Conservation (phyloP, 1,140 invertebrate species). For the Agraylea sexmaculata region DNA sequence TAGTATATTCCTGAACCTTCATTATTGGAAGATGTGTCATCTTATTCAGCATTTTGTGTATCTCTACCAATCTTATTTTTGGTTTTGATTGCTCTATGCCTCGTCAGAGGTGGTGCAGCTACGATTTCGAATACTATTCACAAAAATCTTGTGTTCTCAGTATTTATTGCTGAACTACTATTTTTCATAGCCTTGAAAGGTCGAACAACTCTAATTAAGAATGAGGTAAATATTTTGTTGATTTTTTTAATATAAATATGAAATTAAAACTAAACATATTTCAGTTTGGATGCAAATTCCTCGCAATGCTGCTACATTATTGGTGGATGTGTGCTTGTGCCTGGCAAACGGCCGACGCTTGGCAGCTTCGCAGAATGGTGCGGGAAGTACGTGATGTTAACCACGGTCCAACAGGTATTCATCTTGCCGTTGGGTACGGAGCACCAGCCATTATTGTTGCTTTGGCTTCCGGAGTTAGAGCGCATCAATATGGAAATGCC, state of each 20-base stretch:
- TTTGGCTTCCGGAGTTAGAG: slow-evolving; percentile 79
- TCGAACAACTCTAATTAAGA: slow-evolving; percentile 57
- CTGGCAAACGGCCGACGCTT: slow-evolving; percentile 84
- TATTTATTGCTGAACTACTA: slow-evolving; percentile 73
- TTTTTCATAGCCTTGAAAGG: slow-evolving; percentile 81
- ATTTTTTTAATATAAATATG: slow-evolving; percentile 3
- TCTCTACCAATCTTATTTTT: slow-evolving; percentile 67
- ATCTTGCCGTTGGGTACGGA: slow-evolving; percentile 91
- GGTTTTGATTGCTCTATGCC: slow-evolving; percentile 58
- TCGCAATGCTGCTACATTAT: slow-evolving; percentile 87
- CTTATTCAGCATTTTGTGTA: slow-evolving; percentile 78
- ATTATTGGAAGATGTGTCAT: slow-evolving; percentile 70
- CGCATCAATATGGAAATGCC: slow-evolving; percentile 91
- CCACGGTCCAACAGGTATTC: slow-evolving; percentile 87
- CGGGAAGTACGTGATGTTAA: slow-evolving; percentile 94
- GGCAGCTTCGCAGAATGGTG: slow-evolving; percentile 89
- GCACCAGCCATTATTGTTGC: slow-evolving; percentile 85
- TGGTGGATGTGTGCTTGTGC: slow-evolving; percentile 79
- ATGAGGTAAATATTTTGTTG: slow-evolving; percentile 41
- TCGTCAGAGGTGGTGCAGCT: slow-evolving; percentile 62
- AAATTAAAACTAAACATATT: slow-evolving; percentile 17
- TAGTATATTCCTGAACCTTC: slow-evolving; percentile 74
- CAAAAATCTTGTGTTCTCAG: slow-evolving; percentile 81
- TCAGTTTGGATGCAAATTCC: slow-evolving; percentile 75
- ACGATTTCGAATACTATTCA: slow-evolving; percentile 93